Percentiles rank a stretch among this genome's conserved stretches.
Evolutionary conservation across 2,797 vertebrate genomes (phyloP).

Genomic region (Acropternis orthonyx): DNA sequence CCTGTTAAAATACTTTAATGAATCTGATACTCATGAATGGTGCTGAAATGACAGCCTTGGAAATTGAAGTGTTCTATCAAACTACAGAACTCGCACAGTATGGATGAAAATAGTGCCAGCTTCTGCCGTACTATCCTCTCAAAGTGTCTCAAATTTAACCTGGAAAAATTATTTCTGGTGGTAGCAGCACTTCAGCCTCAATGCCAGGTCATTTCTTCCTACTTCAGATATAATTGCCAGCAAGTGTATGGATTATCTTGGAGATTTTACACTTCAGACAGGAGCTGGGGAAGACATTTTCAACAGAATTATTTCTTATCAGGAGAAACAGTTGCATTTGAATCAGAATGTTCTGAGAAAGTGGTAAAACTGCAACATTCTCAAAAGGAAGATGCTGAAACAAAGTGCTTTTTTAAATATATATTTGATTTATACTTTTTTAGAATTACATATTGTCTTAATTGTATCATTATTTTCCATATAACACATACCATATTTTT

Average conservation of each 20-base stretch:
- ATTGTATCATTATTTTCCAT: not conserved
- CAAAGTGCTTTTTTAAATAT: not conserved
- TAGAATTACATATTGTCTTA: not conserved
- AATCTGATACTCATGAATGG: constrained; percentile 62
- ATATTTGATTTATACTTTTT: not conserved
- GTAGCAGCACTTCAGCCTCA: constrained; percentile 23
- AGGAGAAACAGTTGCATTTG: constrained; percentile 18
- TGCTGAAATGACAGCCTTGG: constrained; percentile 57
- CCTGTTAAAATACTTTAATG: constrained; percentile 67
- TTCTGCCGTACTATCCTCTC: constrained; percentile 23
- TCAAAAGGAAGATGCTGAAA: not conserved
- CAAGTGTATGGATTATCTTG: constrained; percentile 1
- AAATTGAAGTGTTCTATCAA: constrained; percentile 64
- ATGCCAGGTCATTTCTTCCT: constrained; percentile 9
- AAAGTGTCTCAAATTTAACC: constrained; percentile 26
- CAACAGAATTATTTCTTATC: constrained; percentile 22
- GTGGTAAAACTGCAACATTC: not conserved
- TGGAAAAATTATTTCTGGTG: constrained; percentile 43
- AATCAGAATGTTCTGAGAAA: not conserved
- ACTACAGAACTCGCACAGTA: not conserved
- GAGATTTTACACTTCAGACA: not conserved
- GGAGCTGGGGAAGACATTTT: not conserved
- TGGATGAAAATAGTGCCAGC: constrained; percentile 31
- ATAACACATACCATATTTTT: not conserved
- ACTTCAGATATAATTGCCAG: constrained; percentile 28